phyloP scores from a whole-genome alignment of 1,140 invertebrate genomes.

The Drosophila nebulosa region DNA sequence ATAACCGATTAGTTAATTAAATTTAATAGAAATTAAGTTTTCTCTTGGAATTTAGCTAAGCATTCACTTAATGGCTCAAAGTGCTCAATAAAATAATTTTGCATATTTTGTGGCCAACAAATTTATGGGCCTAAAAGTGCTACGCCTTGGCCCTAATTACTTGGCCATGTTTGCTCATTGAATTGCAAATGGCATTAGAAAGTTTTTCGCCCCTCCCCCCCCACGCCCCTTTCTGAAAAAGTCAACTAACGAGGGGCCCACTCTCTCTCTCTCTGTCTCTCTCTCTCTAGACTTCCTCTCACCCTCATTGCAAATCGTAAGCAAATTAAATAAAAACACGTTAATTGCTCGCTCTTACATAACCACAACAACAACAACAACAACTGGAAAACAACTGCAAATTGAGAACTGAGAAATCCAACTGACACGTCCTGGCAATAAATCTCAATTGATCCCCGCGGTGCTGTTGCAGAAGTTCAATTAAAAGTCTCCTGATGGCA shows the following conservation, averaged over 20 bases:
- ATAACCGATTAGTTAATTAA: not conserved
- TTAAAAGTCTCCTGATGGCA: constrained; percentile 51
- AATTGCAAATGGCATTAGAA: constrained; percentile 68
- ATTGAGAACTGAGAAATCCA: constrained; percentile 24
- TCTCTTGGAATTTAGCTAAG: too few species aligned
- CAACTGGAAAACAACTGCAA: constrained; percentile 1
- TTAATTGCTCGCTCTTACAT: constrained; percentile 51
- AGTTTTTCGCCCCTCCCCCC: constrained; percentile 13
- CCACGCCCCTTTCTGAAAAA: too few species aligned
- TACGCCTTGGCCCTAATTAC: constrained; percentile 17
- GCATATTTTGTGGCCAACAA: constrained; percentile 3
- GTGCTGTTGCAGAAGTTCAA: constrained; percentile 62
- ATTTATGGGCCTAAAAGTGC: not conserved
- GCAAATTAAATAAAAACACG: constrained; percentile 62
- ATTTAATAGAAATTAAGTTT: too few species aligned
- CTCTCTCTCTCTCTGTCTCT: not conserved
- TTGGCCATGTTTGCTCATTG: constrained; percentile 50
- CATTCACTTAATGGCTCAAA: not conserved
- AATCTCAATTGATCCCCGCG: constrained; percentile 74
- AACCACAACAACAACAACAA: constrained; percentile 9
- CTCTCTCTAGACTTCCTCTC: too few species aligned
- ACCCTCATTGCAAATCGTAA: too few species aligned
- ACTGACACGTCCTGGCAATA: constrained; percentile 62
- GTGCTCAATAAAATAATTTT: not conserved
- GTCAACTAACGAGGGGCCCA: constrained; percentile 32